Evolutionary conservation across 2,888 invertebrate species (phyloP), one percentile per base, ranked within the genome.

Genomic region (Harpalus rubripes): DNA sequence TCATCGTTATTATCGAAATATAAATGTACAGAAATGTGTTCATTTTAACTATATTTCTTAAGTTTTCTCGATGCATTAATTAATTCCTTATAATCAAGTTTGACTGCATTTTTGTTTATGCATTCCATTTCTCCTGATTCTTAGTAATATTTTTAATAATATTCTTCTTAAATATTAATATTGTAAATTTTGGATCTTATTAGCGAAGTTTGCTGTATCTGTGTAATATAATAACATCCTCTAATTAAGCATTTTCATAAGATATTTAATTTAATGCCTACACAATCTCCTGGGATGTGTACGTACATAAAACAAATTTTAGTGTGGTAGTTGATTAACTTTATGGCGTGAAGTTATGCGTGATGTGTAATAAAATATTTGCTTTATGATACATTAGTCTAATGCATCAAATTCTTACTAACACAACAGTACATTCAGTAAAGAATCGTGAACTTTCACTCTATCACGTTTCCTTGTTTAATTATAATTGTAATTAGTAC

Each of bases 271-370:
- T 74, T 74, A 41, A 74, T 74, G 72, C 72, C 41, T 74, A 74
- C 41, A 74, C 16, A 74, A 18, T 74, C 72, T 74, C 72, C 18
- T 16, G 72, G 44, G 72, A 16, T 74, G 72, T 74, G 72, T 74
- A 74, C 39, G 44, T 74, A 44, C 72, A 74, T 74, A 74, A 74
- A 74, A 74, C 72, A 74, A 74, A 74, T 74, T 74, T 74, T 74
- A 74, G 44, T 74, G 41, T 74, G 16, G 18, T 44, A 74, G 72
- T 74, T 74, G 72, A 74, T 74, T 74, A 74, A 44, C 18, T 74
- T 74, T 74, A 44, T 74, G 72, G 72, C 44, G 72, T 74, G 72
- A 74, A 74, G 72, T 74, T 74, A 74, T 74, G 72, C 41, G 18
- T 18, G 18, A 15, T 74, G 72, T 18, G 8, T 74, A 74, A 44